Evolutionary conservation across 1,140 invertebrate genomes (phyloP), one percentile per base, ranked within the genome.

Genomic region (Neodiprion lecontei): DNA sequence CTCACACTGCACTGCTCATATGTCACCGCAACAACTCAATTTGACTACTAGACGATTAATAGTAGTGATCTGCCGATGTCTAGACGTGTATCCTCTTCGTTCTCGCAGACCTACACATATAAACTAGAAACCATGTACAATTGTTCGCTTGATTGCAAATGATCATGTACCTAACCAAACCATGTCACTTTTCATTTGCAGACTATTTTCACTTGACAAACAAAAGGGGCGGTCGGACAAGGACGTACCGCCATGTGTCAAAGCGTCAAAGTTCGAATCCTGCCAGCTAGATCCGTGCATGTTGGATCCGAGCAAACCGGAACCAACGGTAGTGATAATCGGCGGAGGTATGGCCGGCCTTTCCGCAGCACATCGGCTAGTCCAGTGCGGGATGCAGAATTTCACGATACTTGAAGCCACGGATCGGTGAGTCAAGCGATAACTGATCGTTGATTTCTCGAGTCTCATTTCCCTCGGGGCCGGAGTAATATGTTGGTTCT

Each of bases 331-430:
- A 1, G 91, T 95, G 1, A 93, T 95, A 14, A 87, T 95, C 17
- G 94, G 94, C 0, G 94, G 92, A 8, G 94, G 94, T n/a, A 92
- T 95, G 78, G 92, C 94, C 0, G 94, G 94, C 1, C 84, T 95
- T 1, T 94, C 94, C 0, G 94, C 93, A 1, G 94, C 94, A 1
- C 91, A 94, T 80, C 88, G 93, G 72, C 88, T 95, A 10, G 85
- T 89, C 1, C 90, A 93, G 78, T 92, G 93, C 82, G 93, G 94
- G 10, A 89, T 95, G 47, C 90, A 88, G 50, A 92, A 93, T 83
- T 92, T 94, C 74, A 89, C 90, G 0, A 86, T 95, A 65, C 83
- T 95, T 23, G 94, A 95, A 89, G 94, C 94, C 11, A 93, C 93
- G 53, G 92, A 94, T 81, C 91, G 94, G 90, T 94, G 87, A 81